Evolutionary conservation across 2,797 vertebrate genomes (phyloP).

Genomic region (Cyclopterus lumpus): DNA sequence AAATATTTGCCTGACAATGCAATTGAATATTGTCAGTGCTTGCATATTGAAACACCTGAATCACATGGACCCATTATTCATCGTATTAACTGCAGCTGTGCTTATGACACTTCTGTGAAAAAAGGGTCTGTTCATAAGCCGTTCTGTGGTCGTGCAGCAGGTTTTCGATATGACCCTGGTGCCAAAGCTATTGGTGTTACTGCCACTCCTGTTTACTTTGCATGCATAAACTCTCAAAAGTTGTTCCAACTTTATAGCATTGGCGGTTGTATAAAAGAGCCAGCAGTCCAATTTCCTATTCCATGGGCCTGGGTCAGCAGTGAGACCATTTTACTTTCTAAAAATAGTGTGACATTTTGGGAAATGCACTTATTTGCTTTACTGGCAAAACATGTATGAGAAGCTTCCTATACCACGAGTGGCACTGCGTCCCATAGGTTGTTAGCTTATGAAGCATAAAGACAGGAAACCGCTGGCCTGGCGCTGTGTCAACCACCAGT

Average conservation of each 20-base stretch:
- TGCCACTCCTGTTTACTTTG: not conserved
- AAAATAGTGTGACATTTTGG: not conserved
- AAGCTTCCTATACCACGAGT: not conserved
- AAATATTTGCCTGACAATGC: conserved; percentile 46
- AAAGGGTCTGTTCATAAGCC: not conserved
- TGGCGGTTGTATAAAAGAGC: not conserved
- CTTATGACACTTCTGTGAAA: not conserved
- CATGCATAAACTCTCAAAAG: not conserved
- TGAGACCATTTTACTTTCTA: not conserved
- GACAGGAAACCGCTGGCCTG: not conserved
- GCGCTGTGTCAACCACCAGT: not conserved
- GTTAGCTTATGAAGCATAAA: not conserved
- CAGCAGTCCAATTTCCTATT: not conserved
- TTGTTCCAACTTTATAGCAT: not conserved
- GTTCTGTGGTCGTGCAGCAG: not conserved
- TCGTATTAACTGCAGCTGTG: conserved; percentile 28
- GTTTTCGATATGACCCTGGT: not conserved
- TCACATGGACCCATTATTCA: conserved; percentile 8
- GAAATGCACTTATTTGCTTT: not conserved
- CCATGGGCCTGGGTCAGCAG: not conserved
- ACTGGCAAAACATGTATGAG: not conserved
- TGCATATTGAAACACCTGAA: conserved; percentile 14
- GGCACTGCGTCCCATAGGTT: not conserved
- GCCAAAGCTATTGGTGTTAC: conserved; percentile 8
- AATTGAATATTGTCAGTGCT: conserved; percentile 5